These are phyloP conservation scores for Mus caroli DNA, from an alignment of 2,797 vertebrate species.

Conservation along the genomic window DNA sequence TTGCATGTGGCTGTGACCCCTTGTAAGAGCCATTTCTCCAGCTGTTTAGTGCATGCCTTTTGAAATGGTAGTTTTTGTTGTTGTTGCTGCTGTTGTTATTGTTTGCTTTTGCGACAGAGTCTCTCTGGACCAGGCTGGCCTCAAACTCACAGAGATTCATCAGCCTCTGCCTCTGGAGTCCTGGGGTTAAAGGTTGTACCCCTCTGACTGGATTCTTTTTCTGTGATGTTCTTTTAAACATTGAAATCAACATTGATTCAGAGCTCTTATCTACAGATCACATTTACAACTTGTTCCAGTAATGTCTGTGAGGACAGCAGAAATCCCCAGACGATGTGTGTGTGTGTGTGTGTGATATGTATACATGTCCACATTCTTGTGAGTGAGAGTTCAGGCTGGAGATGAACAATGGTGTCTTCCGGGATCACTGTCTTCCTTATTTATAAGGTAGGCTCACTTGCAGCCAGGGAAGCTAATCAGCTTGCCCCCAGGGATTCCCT, in stretches of 20 bases:
- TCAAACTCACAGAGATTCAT: too few species aligned
- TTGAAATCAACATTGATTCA: not conserved
- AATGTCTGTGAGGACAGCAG: slow-evolving; percentile 19
- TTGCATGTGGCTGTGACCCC: not conserved
- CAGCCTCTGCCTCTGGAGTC: not conserved
- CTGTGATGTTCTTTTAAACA: not conserved
- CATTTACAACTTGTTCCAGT: not conserved
- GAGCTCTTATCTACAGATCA: not conserved
- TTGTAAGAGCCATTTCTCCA: not conserved
- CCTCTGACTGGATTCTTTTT: not conserved
- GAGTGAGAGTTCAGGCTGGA: not conserved
- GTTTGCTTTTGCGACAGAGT: too few species aligned
- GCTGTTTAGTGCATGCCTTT: not conserved
- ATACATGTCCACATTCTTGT: not conserved
- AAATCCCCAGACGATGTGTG: not conserved
- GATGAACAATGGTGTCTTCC: not conserved
- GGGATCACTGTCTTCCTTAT: not conserved
- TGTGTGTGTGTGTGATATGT: not conserved
- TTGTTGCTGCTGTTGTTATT: not conserved
- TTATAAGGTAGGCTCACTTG: not conserved
- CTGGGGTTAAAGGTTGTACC: not conserved
- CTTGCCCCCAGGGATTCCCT: not conserved
- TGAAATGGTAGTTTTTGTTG: not conserved
- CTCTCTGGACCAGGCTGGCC: too few species aligned
- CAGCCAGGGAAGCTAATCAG: too few species aligned